A percentile compares a stretch with the other conserved stretches of the same genome.
Conservation (phyloP, 2,797 vertebrate species). For the Margarornis squamiger region DNA sequence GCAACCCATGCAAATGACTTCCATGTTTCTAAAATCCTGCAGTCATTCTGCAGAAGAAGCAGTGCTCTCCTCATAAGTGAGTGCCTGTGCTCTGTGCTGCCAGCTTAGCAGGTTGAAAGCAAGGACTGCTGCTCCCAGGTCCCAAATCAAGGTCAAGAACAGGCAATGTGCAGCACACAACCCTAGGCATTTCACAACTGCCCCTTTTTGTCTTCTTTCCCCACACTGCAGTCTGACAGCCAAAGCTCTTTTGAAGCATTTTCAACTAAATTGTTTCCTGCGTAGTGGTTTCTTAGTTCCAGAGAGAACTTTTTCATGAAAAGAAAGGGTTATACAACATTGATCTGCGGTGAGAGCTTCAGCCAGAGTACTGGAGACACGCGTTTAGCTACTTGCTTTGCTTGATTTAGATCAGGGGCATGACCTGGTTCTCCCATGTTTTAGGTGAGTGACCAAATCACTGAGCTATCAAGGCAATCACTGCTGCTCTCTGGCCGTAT, state of each 20-base stretch:
- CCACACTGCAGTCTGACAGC: not conserved
- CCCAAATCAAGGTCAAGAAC: not conserved
- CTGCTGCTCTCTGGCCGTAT: slow-evolving; percentile 26
- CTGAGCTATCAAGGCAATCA: slow-evolving; percentile 45
- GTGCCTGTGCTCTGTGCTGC: not conserved
- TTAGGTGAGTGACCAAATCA: slow-evolving; percentile 31
- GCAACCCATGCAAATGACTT: not conserved
- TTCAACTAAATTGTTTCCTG: not conserved
- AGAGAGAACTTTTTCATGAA: not conserved
- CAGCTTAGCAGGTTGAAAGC: not conserved
- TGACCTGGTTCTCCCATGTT: not conserved
- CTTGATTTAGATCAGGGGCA: slow-evolving; percentile 19
- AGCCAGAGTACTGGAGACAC: not conserved
- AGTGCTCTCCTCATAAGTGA: not conserved
- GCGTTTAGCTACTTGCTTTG: not conserved
- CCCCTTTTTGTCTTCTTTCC: not conserved
- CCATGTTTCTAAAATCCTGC: not conserved
- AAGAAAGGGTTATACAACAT: not conserved
- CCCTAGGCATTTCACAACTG: not conserved
- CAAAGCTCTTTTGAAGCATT: not conserved
- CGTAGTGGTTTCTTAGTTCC: not conserved
- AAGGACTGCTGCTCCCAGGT: not conserved
- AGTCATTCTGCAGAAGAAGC: not conserved
- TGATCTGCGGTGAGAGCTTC: not conserved
- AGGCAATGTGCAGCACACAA: not conserved